These are phyloP conservation scores for Ctenomys sociabilis DNA, from an alignment of 2,113 vertebrate genomes.

Conservation along the genomic window DNA sequence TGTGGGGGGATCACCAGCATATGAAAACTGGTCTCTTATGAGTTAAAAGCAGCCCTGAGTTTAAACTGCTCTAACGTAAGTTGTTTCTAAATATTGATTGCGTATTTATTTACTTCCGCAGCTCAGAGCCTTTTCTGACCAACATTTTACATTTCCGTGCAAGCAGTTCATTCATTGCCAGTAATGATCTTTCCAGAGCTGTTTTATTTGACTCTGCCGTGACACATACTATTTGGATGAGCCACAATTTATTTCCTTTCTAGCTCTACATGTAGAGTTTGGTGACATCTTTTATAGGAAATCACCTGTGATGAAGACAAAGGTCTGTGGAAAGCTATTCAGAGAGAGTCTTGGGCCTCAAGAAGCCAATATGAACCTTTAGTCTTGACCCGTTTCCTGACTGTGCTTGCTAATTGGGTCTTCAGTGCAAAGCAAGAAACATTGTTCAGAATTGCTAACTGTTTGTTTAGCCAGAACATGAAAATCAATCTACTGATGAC, in stretches of 20 bases:
- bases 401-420: constrained; percentile 86
- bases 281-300: constrained; percentile 75
- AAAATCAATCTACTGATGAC: constrained; percentile 86
- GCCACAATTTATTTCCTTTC: constrained; percentile 72
- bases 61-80: constrained; percentile 12
- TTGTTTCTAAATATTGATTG: neutral
- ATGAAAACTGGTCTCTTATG: neutral
- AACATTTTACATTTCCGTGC: constrained; percentile 54
- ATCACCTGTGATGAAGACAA: constrained; percentile 81
- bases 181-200: constrained; percentile 70
- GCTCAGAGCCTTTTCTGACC: constrained; percentile 24
- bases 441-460: constrained; percentile 76
- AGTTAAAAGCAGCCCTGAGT: constrained; percentile 54
- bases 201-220: constrained; percentile 69
- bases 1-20: constrained; percentile 7
- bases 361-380: constrained; percentile 62
- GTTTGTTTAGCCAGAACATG: constrained; percentile 84
- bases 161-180: constrained; percentile 56
- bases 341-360: constrained; percentile 66
- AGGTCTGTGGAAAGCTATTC: constrained; percentile 82
- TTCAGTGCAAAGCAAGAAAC: constrained; percentile 76
- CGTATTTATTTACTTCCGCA: constrained; percentile 43
- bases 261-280: constrained; percentile 58
- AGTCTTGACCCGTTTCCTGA: constrained; percentile 86
- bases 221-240: constrained; percentile 78